Percentiles rank a stretch among this genome's conserved stretches.
Conservation (phyloP, 37 sponge, comb jelly and placozoan genomes). For the Aphrocallistes beatrix region DNA sequence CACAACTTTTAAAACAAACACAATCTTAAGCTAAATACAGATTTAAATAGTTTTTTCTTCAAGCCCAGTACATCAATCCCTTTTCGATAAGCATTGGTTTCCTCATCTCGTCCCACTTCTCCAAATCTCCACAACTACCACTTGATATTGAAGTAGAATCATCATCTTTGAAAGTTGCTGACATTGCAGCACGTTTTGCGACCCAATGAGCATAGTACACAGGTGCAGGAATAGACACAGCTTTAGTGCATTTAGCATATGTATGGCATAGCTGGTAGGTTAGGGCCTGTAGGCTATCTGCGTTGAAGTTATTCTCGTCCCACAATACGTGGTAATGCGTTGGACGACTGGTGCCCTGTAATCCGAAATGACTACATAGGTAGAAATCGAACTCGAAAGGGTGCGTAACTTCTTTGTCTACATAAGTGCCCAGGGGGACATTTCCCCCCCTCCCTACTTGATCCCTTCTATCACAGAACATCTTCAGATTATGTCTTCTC, state of each 20-base stretch:
- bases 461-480: conserved; percentile 39
- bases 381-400: conserved; percentile 12
- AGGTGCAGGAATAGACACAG: conserved; percentile 18
- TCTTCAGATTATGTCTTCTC: conserved; percentile 74
- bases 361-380: conserved; percentile 13
- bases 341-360: conserved; percentile 23
- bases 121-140: neutral
- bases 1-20: no score
- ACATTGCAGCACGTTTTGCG: conserved; percentile 5
- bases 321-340: conserved; percentile 14
- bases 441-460: conserved; percentile 12
- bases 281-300: neutral
- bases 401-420: neutral
- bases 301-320: conserved; percentile 18
- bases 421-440: neutral
- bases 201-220: conserved; percentile 21
- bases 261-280: conserved; percentile 15
- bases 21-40: no score
- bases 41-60: no score
- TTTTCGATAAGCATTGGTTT: neutral
- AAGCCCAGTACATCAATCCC: conserved; percentile 11
- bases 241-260: conserved; percentile 18
- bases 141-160: neutral
- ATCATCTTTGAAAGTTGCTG: neutral
- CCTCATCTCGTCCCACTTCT: neutral